Conservation (phyloP, 2,113 vertebrate species). For the Archocentrus centrarchus region DNA sequence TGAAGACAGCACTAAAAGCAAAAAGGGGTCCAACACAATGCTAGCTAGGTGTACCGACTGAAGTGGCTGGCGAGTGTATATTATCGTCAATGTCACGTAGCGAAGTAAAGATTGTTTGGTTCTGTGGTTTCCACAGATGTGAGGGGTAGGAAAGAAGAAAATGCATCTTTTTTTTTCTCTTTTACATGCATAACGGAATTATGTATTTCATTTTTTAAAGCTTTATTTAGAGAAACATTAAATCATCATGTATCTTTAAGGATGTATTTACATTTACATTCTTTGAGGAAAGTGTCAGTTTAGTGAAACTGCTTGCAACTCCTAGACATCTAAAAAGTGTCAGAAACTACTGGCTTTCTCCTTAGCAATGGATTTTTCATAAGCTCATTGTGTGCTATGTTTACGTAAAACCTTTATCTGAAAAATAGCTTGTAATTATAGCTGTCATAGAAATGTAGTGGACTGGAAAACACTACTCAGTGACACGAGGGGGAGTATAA, state of each 20-base stretch:
- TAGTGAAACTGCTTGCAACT: neutral
- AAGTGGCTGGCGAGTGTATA: constrained; percentile 2
- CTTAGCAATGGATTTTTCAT: neutral
- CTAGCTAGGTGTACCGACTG: neutral
- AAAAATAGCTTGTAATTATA: neutral
- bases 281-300: too few relatives aligned
- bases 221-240: neutral
- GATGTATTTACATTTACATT: neutral
- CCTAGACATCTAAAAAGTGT: neutral
- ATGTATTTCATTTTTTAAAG: neutral
- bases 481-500: neutral
- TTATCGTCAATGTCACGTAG: neutral
- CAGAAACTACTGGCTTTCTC: neutral
- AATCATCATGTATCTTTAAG: neutral
- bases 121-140: neutral
- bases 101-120: neutral
- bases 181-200: neutral
- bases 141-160: neutral
- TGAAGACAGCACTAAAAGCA: neutral
- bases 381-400: neutral
- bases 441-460: neutral
- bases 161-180: neutral
- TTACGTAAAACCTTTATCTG: constrained; percentile 8
- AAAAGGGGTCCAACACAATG: too few relatives aligned
- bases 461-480: neutral